Evolutionary conservation across 2,113 vertebrate genomes (phyloP), one percentile per base, ranked within the genome.

Genomic region (Antidorcas marsupialis): DNA sequence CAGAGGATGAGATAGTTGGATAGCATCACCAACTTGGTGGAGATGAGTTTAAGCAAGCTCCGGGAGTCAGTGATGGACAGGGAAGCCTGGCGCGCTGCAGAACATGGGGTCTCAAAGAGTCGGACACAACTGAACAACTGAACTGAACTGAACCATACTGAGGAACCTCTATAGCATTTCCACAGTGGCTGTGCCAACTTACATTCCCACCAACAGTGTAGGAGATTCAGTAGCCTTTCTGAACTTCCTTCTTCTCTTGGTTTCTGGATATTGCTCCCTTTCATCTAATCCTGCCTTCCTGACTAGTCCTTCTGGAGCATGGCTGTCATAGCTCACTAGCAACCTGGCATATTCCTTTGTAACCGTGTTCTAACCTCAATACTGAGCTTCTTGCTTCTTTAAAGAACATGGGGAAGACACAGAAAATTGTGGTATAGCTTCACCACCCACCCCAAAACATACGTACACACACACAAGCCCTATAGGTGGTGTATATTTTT

Each of bases 61-160:
- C 0, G 1, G 67, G 19, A 36, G 67, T 12, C 21, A 5, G 67
- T 39, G 67, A 71, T 12, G 67, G 67, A 39, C n/a, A 71, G 67
- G 10, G 67, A 71, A 71, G 67, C 19, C 67, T 12, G 19, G 19
- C 0, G 19, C 23, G 67, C n/a, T 71, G 67, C 67, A 71, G n/a
- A 23, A 12, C 67, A 36, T 71, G n/a, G 10, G n/a, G 67, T 71
- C n/a, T 23, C 67, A 23, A 71, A 71, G 67, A 71, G n/a, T 71
- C 2, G 0, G 67, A 36, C 67, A 71, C 2, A 2, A 21, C 67
- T 11, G n/a, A 71, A 10, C 17, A 21, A 21, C n/a, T 71, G n/a
- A 71, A 39, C n/a, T 71, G 2, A 23, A 39, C 67, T 71, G 19
- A n/a, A n/a, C n/a, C n/a, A n/a, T n/a, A n/a, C 5, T 71, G 67